Evolutionary conservation across 2,113 vertebrate species (phyloP), one percentile per base, ranked within the genome.

Genomic region (Jacana jacana): DNA sequence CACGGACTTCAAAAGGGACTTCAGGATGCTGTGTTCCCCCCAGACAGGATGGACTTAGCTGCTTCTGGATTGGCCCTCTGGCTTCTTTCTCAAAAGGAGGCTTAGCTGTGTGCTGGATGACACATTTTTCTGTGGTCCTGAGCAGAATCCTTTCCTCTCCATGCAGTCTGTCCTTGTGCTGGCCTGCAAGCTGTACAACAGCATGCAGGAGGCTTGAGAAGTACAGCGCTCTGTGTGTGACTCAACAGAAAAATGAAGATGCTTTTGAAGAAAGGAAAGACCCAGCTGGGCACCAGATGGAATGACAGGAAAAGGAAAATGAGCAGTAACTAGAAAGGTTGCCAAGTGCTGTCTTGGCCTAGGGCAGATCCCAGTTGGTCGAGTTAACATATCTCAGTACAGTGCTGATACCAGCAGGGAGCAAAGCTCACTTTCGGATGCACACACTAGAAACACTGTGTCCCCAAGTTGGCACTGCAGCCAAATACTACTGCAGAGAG

Each of bases 201-300:
- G 54, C 55, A 20, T 54, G 33, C 46, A 76, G 37, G 78, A 89
- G 42, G n/a, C 58, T 63, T 90, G 75, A 80, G 86, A 96, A 91
- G 75, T 63, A 30, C 70, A 80, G 37, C 1, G 0, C 31, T 18
- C 46, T 81, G n/a, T 76, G 13, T 79, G 19, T 91, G 88, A 86
- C 68, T 77, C 81, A 88, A 80, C 20, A 86, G 88, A 88, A 95
- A 90, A 13, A 72, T 40, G 37, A 94, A 91, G 73, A 89, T 91
- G 78, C 84, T 87, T 95, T 96, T 96, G 91, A 91, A 96, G 91
- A 89, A 88, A 89, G 68, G 68, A 91, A 95, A 33, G 42, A 69
- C 42, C 63, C 89, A 90, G 79, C 81, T 91, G 81, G 64, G 75
- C 58, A 77, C 66, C 81, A 93, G 85, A 87, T 94, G 63, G 89